Base-by-base conservation (phyloP, 1,140 invertebrate genomes). In the Parapsyche elsis region DNA sequence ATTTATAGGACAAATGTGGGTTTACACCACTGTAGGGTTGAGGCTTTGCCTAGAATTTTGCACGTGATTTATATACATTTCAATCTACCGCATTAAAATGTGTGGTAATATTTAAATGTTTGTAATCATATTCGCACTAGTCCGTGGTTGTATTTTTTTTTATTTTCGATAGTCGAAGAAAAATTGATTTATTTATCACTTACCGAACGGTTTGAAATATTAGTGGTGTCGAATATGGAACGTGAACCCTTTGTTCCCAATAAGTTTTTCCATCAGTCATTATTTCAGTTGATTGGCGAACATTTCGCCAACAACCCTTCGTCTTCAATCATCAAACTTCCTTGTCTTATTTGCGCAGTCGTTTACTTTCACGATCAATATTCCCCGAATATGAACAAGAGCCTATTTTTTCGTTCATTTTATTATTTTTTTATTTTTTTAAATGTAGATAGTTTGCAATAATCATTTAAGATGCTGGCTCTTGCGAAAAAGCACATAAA, bases 241-340 rank as follows among this genome's bases (percentile, higher is more conserved):
- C 67, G 67, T 24, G 12, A 71, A 23, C 67, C 30, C 24, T 44
- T 71, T 44, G 67, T 71, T 44, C 30, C 24, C 30, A 14, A 71
- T 71, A 71, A 71, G 67, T 71, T 71, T 71, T 71, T 71, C 67
- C 16, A 71, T 71, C 67, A 71, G 67, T 71, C 67, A 71, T 71
- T 44, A 30, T 44, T 44, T 71, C 67, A 26, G 30, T 61, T 61
- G 57, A 61, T 61, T 61, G 57, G 57, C 57, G 57, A 61, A 61
- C 57, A 61, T 61, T 61, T 61, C 57, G 57, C 57, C 57, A 19
- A 21, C 57, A 61, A 61, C 57, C 57, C 57, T 61, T 61, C 57
- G 57, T 21, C 57, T 61, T 61, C 57, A 61, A 61, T 61, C 57
- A 61, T 61, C 57, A 61, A 61, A 61, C n/a, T 61, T 61, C 57